phyloP scores from a whole-genome alignment of 1,140 invertebrate species.

The Papilio machaon region DNA sequence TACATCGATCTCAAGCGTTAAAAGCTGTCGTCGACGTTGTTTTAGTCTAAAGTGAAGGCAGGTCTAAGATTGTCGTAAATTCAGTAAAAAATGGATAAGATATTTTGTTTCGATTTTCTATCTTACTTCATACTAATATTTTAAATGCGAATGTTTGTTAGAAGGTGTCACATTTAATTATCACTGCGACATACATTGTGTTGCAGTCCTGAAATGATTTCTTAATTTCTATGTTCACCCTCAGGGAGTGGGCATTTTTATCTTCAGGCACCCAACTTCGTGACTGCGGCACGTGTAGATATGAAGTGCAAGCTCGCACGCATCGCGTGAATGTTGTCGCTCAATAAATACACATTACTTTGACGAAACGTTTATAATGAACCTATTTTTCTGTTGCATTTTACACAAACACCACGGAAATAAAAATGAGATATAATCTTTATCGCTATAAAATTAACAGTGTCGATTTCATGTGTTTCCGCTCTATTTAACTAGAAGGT shows the following conservation, averaged over 20 bases:
- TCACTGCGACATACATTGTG: neutral
- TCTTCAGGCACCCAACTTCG: neutral
- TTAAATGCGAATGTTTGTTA: too few species aligned
- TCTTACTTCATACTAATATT: too few species aligned
- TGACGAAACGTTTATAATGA: slow-evolving; percentile 6
- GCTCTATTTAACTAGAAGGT: slow-evolving; percentile 12
- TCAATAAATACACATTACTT: slow-evolving; percentile 15
- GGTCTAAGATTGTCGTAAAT: neutral
- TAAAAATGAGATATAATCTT: neutral
- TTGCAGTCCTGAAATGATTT: neutral
- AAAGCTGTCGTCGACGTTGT: neutral
- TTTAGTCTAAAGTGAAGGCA: neutral
- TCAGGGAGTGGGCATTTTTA: neutral
- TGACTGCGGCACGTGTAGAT: neutral
- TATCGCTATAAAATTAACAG: slow-evolving; percentile 1
- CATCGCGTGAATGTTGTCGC: slow-evolving; percentile 2
- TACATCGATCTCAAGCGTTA: neutral
- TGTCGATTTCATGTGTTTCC: slow-evolving; percentile 5
- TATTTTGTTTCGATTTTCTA: neutral
- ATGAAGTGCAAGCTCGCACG: slow-evolving; percentile 14
- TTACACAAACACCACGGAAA: slow-evolving; percentile 3
- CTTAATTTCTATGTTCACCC: neutral
- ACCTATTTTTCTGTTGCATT: slow-evolving; percentile 1
- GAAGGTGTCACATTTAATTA: too few species aligned
- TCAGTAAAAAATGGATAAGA: neutral